Evolutionary conservation across 2,888 invertebrate genomes (phyloP), one percentile per base, ranked within the genome.

Genomic region (Eucriotettix oculatus): DNA sequence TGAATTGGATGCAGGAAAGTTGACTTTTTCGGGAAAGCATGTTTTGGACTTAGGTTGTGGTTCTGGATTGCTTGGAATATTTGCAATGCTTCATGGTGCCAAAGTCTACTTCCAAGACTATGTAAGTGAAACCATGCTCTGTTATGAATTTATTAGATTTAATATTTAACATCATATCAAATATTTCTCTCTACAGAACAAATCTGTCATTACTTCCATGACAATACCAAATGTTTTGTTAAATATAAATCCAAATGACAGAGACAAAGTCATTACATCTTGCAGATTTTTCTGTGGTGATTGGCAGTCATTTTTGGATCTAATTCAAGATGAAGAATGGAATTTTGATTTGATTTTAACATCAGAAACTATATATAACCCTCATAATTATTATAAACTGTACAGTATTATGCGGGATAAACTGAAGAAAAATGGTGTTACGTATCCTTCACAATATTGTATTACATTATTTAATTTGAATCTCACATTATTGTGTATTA

Each of bases 11-110:
- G 10, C 43, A n/a, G 69, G 71, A 43, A 69, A 72, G 65, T 62
- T 69, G 60, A 61, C 67, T 41, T 74, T 81, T 16, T 69, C 78
- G 53, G 72, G 75, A 40, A 83, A 79, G 67, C 75, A 72, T 56
- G 83, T 94, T 0, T 73, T 96, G 57, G 96, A 96, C 78, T 77
- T 96, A 62, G 97, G 97, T 1, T 97, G 96, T 76, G 97, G 97
- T 10, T 82, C 87, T 59, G 96, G 94, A 1, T 76, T 97, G 59
- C 76, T 95, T 59, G 95, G 95, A n/a, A 82, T 96, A 57, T 79
- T 85, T 69, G 80, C 88, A 14, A 75, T 87, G 52, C 71, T 80
- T 54, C 78, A 80, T 68, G 86, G 84, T 57, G 84, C 88, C 5
- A 67, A 66, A 58, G 89, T 91, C 12, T 83, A 86, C 69, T 94